A percentile compares a stretch with the other conserved stretches of the same genome.
Evolutionary conservation across 2,888 invertebrate genomes (phyloP).

Genomic region (Aricia artaxerxes): DNA sequence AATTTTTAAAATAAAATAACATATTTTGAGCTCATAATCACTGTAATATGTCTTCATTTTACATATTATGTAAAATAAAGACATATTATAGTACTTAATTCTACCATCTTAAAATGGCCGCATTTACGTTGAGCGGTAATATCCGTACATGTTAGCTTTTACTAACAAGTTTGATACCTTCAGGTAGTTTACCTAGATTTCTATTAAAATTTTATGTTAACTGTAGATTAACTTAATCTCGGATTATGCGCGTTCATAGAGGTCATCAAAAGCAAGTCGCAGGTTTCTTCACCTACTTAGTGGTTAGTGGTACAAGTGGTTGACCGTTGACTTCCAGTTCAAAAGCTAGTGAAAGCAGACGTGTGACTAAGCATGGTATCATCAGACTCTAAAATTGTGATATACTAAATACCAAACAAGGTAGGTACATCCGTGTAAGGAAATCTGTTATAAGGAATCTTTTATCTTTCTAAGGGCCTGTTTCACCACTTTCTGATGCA

Average conservation of each 20-base stretch:
- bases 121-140: neutral
- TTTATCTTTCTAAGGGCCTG: neutral
- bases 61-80: too few relatives aligned
- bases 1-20: neutral
- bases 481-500: too few relatives aligned
- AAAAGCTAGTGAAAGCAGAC: slow-evolving; percentile 44
- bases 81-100: too few relatives aligned
- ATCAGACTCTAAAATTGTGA: slow-evolving; percentile 27
- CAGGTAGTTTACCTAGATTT: slow-evolving; percentile 3
- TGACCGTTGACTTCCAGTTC: slow-evolving; percentile 36
- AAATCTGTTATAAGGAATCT: neutral
- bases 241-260: neutral
- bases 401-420: neutral
- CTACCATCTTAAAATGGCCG: too few relatives aligned
- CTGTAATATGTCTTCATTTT: too few relatives aligned
- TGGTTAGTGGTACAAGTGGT: neutral
- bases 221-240: neutral
- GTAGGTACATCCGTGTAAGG: neutral
- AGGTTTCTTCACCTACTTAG: slow-evolving; percentile 21
- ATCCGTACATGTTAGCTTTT: neutral
- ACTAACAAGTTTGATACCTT: neutral
- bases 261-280: slow-evolving; percentile 24
- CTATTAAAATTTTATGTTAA: neutral
- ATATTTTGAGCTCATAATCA: too few relatives aligned
- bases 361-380: slow-evolving; percentile 38